Evolutionary conservation across 35 echinoderm and acorn worm genomes (phyloP).

Genomic region (Anneissia japonica): DNA sequence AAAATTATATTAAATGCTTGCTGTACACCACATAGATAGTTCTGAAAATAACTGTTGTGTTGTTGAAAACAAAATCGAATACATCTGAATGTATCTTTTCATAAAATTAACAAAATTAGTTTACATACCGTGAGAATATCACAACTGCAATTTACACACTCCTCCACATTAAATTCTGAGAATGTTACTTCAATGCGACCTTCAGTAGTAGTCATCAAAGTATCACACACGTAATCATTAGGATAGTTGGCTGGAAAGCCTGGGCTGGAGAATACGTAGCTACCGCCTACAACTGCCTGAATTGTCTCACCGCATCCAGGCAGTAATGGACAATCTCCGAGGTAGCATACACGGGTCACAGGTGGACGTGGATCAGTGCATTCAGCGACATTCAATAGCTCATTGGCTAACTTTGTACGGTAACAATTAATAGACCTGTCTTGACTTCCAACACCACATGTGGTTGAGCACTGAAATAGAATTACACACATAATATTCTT

Average conservation of each 20-base stretch:
- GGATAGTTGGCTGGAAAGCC: conserved; percentile 60
- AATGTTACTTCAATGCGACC: conserved; percentile 44
- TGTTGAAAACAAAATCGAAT: no score
- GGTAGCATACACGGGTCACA: background rate
- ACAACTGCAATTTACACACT: conserved; percentile 3
- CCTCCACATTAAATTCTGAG: conserved; percentile 61
- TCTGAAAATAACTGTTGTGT: no score
- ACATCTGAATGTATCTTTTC: no score
- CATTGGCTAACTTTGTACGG: background rate
- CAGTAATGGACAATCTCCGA: background rate
- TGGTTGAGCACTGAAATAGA: conserved; percentile 58
- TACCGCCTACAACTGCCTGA: background rate
- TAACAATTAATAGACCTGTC: background rate
- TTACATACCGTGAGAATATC: background rate
- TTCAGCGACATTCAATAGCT: background rate
- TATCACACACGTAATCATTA: conserved; percentile 41
- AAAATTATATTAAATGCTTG: background rate
- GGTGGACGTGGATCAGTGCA: background rate
- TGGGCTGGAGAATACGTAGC: conserved; percentile 30
- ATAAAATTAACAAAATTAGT: no score
- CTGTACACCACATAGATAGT: no score
- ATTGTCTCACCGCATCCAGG: conserved; percentile 42
- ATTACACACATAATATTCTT: no score
- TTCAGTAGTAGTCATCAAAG: conserved; percentile 17
- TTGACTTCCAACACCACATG: background rate